Conservation (phyloP, 2,797 vertebrate species). For the Oryzias sinensis region DNA sequence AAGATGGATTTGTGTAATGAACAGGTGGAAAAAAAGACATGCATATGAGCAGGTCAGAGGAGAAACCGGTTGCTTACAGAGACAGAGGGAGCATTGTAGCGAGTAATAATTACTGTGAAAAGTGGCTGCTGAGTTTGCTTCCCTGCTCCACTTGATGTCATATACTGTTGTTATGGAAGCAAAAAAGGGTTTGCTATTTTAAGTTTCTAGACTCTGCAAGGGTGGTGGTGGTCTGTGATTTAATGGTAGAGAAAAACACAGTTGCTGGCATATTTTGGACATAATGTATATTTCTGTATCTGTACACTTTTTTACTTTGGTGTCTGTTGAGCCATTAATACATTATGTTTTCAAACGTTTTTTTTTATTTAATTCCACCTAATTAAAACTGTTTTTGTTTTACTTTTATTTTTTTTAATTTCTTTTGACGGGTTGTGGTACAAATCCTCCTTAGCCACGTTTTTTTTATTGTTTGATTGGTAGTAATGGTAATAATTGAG, state of each 20-base stretch:
- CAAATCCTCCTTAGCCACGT: too few relatives aligned
- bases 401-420: too few relatives aligned
- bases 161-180: slow-evolving; percentile 49
- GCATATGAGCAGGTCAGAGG: slow-evolving; percentile 48
- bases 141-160: slow-evolving; percentile 66
- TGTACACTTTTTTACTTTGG: background rate
- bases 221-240: slow-evolving; percentile 40
- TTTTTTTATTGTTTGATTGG: too few relatives aligned
- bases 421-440: too few relatives aligned
- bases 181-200: slow-evolving; percentile 54
- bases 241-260: slow-evolving; percentile 25
- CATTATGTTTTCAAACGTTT: background rate
- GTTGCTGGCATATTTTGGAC: slow-evolving; percentile 3
- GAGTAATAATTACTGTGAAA: slow-evolving; percentile 79
- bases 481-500: too few relatives aligned
- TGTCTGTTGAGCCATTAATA: background rate
- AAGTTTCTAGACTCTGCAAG: slow-evolving; percentile 18
- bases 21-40: slow-evolving; percentile 45
- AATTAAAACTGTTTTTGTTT: too few relatives aligned
- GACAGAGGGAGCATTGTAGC: slow-evolving; percentile 44
- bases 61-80: slow-evolving; percentile 46
- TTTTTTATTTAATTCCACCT: too few relatives aligned
- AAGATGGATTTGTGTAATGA: slow-evolving; percentile 33
- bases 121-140: slow-evolving; percentile 72
- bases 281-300: too few relatives aligned